Percentiles rank a stretch among this genome's conserved stretches.
These are phyloP conservation scores for Minunthozetes semirufus DNA, from an alignment of 2,888 invertebrate genomes.

Conservation along the genomic window DNA sequence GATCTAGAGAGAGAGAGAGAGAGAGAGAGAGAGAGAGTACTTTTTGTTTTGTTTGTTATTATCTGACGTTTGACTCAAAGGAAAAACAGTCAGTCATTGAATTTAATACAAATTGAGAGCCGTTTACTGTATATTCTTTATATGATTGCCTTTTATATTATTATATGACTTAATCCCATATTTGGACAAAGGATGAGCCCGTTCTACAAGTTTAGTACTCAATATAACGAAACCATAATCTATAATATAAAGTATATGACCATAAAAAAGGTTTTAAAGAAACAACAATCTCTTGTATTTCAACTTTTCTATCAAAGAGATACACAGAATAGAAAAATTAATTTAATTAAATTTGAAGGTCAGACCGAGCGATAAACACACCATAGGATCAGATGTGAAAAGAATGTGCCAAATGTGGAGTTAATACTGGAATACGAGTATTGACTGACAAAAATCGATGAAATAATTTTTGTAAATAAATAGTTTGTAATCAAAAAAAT, in stretches of 20 bases:
- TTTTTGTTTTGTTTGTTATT: background rate
- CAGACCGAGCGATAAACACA: background rate
- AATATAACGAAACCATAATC: background rate
- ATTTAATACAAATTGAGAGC: background rate
- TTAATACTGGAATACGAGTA: background rate
- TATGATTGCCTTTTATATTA: background rate
- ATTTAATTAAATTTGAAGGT: constrained; percentile 27
- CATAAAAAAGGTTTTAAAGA: background rate
- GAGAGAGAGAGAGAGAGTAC: background rate
- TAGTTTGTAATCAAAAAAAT: background rate
- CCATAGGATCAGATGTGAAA: background rate
- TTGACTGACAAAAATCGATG: background rate
- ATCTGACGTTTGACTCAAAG: background rate
- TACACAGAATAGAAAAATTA: background rate
- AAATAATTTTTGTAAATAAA: background rate
- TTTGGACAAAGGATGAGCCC: constrained; percentile 28
- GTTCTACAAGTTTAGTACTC: constrained; percentile 14
- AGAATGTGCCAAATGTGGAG: background rate
- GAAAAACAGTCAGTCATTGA: background rate
- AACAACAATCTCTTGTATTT: background rate
- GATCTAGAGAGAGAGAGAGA: background rate
- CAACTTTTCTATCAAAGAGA: background rate
- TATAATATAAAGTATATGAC: background rate
- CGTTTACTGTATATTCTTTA: background rate
- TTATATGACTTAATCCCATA: constrained; percentile 7